Percentiles rank a stretch among this genome's conserved stretches.
Conservation (phyloP, 1,140 invertebrate species). For the Bombyx mandarina region DNA sequence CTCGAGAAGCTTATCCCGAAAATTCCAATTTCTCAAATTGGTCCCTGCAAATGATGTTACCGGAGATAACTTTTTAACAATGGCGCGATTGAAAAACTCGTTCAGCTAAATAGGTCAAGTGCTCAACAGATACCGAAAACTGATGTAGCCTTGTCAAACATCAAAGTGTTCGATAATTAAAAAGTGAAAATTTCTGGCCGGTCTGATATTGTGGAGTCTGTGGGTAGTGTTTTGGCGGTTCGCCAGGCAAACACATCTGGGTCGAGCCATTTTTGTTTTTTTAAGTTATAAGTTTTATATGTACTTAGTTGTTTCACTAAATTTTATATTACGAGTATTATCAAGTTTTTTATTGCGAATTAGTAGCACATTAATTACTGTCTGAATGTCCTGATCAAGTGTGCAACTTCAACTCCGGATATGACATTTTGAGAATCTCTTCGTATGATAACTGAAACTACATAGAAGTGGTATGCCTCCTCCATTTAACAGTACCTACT, state of each 20-base stretch:
- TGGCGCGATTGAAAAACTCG: slow-evolving; percentile 7
- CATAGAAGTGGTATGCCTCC: too few relatives aligned
- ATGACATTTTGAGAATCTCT: too few relatives aligned
- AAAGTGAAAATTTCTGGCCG: slow-evolving; percentile 57
- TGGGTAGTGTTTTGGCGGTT: slow-evolving; percentile 42
- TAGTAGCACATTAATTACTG: too few relatives aligned
- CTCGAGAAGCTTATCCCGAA: neutral
- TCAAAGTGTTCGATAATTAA: slow-evolving; percentile 59
- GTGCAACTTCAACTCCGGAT: too few relatives aligned
- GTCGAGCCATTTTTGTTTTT: slow-evolving; percentile 13
- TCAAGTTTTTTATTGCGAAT: too few relatives aligned
- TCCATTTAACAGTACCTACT: too few relatives aligned
- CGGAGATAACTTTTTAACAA: slow-evolving; percentile 5
- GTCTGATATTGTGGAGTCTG: slow-evolving; percentile 46
- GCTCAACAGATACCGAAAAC: slow-evolving; percentile 31
- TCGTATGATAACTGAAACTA: too few relatives aligned
- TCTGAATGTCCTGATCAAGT: too few relatives aligned
- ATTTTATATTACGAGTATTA: too few relatives aligned
- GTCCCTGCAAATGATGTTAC: neutral
- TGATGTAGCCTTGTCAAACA: slow-evolving; percentile 34
- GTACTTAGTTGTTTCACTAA: too few relatives aligned
- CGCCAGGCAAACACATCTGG: slow-evolving; percentile 48
- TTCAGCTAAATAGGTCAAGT: slow-evolving; percentile 29
- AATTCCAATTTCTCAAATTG: too few relatives aligned
- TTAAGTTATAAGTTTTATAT: too few relatives aligned